Base-by-base conservation (phyloP, 2,113 vertebrate species). In the Corythornis cristatus region DNA sequence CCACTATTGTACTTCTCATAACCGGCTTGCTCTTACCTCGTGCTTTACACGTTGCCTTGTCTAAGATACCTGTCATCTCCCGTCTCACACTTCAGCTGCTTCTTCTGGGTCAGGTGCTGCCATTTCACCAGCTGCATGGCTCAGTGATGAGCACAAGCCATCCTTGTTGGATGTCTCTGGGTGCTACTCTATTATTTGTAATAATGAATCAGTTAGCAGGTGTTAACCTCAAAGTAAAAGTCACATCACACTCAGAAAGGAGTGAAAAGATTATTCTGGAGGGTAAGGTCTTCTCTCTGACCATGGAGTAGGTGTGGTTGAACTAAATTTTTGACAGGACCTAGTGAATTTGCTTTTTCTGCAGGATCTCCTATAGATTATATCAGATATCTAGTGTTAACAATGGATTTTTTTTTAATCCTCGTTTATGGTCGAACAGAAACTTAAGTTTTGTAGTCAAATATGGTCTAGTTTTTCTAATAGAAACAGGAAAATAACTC, bases 51-150 rank as follows among this genome's bases (percentile, higher is more conserved):
- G 0, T 83, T 8, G 3, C 56, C 46, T 67, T 68, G 45, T 80
- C 84, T 66, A 20, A 93, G 89, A 62, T 88, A 85, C 85, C 83
- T 94, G 67, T 75, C 84, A 83, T 37, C 76, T 95, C 88, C 35
- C 0, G 4, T 88, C 88, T 96, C 82, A 51, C 88, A 85, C 74
- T 76, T 90, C 46, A 76, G 56, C 66, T 79, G 81, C 78, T 85
- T 7, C 70, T 56, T 33, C 40, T 75, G 88, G 76, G 70, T 51
- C 77, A 73, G 51, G 28, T 64, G 25, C 46, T 89, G 80, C 29
- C 68, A 40, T 93, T 92, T 66, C 80, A 53, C 51, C 93, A 73
- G 71, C 74, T 53, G 75, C 74, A 67, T 7, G 0, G 73, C 83
- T 81, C 86, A 15, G 53, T 1, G 2, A 64, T 0, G 10, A 90